Evolutionary conservation across 2,888 invertebrate species (phyloP).

Genomic region (Chrysomela aeneicollis): DNA sequence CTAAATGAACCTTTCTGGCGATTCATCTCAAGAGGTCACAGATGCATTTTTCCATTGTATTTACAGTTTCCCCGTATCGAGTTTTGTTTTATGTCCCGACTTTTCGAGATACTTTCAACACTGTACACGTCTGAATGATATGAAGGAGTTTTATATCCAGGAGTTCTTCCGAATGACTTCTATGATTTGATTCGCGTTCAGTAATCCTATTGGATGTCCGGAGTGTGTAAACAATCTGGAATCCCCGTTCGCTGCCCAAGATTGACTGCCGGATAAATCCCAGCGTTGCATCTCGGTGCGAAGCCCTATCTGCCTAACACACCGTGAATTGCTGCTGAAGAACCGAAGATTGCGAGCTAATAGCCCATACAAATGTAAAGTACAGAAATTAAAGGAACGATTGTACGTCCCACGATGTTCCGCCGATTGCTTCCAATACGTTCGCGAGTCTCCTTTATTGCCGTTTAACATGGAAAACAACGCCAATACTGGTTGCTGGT

Average conservation of each 20-base stretch:
- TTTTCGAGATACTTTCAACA: no score
- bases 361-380: conserved; percentile 50
- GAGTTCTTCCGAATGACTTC: no score
- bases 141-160: no score
- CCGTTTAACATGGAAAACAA: conserved; percentile 47
- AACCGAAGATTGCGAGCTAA: conserved; percentile 45
- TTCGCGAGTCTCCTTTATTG: conserved; percentile 42
- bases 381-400: conserved; percentile 48
- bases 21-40: no score
- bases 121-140: no score
- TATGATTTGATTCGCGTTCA: no score
- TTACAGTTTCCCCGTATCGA: no score
- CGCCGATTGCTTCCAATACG: conserved; percentile 43
- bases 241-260: neutral
- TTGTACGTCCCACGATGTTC: conserved; percentile 40
- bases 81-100: no score
- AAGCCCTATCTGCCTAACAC: conserved; percentile 18
- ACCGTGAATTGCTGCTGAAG: conserved; percentile 39
- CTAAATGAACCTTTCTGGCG: no score
- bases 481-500: conserved; percentile 40
- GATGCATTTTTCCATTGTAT: no score
- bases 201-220: no score
- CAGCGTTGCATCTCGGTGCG: neutral
- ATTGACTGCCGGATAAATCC: neutral
- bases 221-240: no score